Base-by-base conservation (phyloP, 92 coral and sea anemone species). In the Plumapathes pennacea region DNA sequence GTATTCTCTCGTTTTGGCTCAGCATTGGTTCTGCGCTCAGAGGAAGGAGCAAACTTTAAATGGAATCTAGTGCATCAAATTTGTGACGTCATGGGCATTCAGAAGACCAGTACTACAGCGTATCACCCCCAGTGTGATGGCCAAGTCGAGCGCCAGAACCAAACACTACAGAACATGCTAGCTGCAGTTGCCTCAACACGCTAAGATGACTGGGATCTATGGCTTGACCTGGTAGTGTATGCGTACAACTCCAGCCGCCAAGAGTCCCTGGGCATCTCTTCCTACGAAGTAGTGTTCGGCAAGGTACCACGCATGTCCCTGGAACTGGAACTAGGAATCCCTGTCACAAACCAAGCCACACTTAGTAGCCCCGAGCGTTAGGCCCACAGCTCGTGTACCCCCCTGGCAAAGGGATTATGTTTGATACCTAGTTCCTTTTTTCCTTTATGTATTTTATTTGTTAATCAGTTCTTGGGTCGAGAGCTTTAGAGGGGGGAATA, bases 31-130 rank as follows among this genome's bases (percentile, higher is more conserved):
- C 45, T 62, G 21, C 85, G 70, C 34, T 68, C 84, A 0, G 84
- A 59, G 50, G 77, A 77, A 60, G 84, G 77, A n/a, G 57, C 62
- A 11, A 77, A 77, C 41, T 77, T 59, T 27, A 71, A 68, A 12
- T 67, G 71, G 32, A 61, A 28, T 44, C 59, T 59, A 0, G 68
- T 77, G 72, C 75, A 79, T 38, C 55, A 62, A n/a, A 13, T 79
- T 12, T 46, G 86, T 32, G 64, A 79, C 50, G 59, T 46, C 8
- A 63, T 73, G 73, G 79, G 79, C 11, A 38, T 71, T 3, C 26
- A 52, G 0, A 71, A 71, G 32, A 31, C 62, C 4, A 8, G 79
- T 0, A 71, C 79, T 0, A 71, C 71, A 0, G 70, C 79, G 1
- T 71, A 71, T 29, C 79, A 71, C 29, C 79, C 79, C 3, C 41